These are phyloP conservation scores for Dimorphilus gyrociliatus DNA, from an alignment of 2,888 invertebrate genomes.

Conservation along the genomic window DNA sequence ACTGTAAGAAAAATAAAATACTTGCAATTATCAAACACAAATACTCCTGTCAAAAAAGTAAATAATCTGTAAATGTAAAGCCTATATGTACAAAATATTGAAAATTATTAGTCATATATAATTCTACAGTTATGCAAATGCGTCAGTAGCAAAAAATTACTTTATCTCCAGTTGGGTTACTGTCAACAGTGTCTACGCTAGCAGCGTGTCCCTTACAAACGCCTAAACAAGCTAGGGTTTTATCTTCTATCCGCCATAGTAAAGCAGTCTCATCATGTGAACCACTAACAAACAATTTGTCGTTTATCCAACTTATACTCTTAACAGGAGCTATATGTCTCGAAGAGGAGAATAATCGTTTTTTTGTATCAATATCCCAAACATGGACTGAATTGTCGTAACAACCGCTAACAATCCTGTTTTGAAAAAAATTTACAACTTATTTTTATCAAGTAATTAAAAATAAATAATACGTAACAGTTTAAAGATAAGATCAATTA, in stretches of 20 bases:
- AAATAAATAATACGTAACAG: no score
- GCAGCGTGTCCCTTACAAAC: slow-evolving; percentile 78
- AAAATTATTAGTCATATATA: background rate
- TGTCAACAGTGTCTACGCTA: slow-evolving; percentile 69
- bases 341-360: slow-evolving; percentile 62
- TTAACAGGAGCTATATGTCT: slow-evolving; percentile 75
- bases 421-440: slow-evolving; percentile 16
- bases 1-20: slow-evolving; percentile 16
- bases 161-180: slow-evolving; percentile 46
- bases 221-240: slow-evolving; percentile 56
- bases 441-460: slow-evolving; percentile 3
- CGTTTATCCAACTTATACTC: slow-evolving; percentile 66
- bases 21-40: background rate
- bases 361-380: slow-evolving; percentile 68
- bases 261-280: slow-evolving; percentile 82
- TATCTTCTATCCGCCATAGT: slow-evolving; percentile 55
- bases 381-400: slow-evolving; percentile 82
- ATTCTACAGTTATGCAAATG: background rate
- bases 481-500: no score
- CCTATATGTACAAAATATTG: background rate
- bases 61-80: background rate
- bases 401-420: slow-evolving; percentile 72
- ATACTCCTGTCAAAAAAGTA: background rate
- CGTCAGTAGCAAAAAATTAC: slow-evolving; percentile 12
- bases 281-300: slow-evolving; percentile 42